Conservation (phyloP, 1,140 invertebrate genomes). For the Zaprionus vittiger region DNA sequence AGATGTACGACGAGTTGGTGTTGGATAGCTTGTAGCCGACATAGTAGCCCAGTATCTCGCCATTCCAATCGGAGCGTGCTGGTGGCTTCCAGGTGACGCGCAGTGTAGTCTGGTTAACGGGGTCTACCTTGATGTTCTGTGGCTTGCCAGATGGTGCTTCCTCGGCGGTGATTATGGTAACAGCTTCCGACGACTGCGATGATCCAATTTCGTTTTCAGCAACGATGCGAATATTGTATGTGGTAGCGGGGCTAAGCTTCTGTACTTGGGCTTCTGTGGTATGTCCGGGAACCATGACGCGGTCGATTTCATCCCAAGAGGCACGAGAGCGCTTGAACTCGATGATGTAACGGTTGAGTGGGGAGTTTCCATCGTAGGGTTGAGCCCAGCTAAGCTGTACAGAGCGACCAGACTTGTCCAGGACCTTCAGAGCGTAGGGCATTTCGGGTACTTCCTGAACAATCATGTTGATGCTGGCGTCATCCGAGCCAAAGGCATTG, state of each 20-base stretch:
- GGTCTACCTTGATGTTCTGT: conserved; percentile 93
- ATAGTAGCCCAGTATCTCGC: conserved; percentile 95
- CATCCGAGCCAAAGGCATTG: conserved; percentile 97
- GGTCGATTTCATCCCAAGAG: conserved; percentile 93
- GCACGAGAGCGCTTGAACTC: conserved; percentile 97
- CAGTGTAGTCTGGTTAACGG: conserved; percentile 95
- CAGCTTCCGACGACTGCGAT: conserved; percentile 95
- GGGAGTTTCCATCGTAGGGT: conserved; percentile 98
- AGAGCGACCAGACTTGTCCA: conserved; percentile 95
- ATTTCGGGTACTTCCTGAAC: conserved; percentile 98
- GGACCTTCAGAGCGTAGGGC: conserved; percentile 94
- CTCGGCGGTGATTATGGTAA: conserved; percentile 97
- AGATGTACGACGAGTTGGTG: conserved; percentile 95
- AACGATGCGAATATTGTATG: conserved; percentile 96
- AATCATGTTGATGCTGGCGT: conserved; percentile 97
- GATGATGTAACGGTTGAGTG: conserved; percentile 95
- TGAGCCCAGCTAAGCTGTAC: conserved; percentile 96
- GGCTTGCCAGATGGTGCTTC: conserved; percentile 95
- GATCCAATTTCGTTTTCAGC: conserved; percentile 97
- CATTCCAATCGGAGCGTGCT: conserved; percentile 95
- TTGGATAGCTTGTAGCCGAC: conserved; percentile 93
- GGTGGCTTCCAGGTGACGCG: conserved; percentile 98
- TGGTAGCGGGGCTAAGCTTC: conserved; percentile 94
- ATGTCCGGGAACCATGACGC: conserved; percentile 93
- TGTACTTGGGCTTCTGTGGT: conserved; percentile 94